A percentile compares a stretch with the other conserved stretches of the same genome.
Conservation (phyloP, 2,113 vertebrate species). For the Nothobranchius kuhntae region DNA sequence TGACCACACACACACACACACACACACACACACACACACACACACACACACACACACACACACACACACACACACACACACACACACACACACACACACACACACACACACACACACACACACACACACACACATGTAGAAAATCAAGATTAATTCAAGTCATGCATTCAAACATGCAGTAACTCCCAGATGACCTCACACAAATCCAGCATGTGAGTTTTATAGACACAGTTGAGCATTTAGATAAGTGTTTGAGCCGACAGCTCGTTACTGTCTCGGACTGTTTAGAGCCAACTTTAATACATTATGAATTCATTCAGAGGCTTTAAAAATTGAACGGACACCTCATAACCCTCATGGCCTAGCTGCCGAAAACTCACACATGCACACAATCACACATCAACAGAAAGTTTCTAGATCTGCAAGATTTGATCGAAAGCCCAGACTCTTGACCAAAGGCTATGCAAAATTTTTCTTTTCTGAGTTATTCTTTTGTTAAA, state of each 20-base stretch:
- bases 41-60: too few species aligned
- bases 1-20: slow-evolving; percentile 63
- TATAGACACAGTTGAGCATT: slow-evolving; percentile 23
- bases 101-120: too few species aligned
- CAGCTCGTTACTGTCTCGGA: slow-evolving; percentile 45
- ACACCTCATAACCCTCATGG: neutral
- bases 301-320: neutral
- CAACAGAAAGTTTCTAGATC: neutral
- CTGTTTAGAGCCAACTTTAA: slow-evolving; percentile 36
- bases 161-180: slow-evolving; percentile 2
- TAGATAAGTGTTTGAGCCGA: slow-evolving; percentile 47
- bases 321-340: neutral
- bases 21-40: neutral
- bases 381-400: neutral
- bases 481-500: too few species aligned
- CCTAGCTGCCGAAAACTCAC: slow-evolving; percentile 6
- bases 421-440: too few species aligned
- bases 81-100: too few species aligned
- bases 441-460: too few species aligned
- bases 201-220: slow-evolving; percentile 5
- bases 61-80: too few species aligned
- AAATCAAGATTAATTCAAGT: neutral
- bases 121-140: neutral
- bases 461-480: too few species aligned
- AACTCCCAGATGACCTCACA: neutral